Conservation (phyloP, 2,888 invertebrate species). For the Thelaira solivaga region DNA sequence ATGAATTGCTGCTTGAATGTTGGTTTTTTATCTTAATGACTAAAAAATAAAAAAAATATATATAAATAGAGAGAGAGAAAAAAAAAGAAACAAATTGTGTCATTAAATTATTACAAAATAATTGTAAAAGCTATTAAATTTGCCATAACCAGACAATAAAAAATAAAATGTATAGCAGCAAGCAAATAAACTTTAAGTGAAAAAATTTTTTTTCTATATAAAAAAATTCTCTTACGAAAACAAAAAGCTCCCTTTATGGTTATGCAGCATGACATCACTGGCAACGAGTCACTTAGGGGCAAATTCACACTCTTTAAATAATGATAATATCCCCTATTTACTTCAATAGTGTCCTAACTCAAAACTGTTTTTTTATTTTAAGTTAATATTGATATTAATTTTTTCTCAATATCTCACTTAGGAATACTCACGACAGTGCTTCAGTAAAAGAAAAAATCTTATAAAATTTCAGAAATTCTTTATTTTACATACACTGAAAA, state of each 20-base stretch:
- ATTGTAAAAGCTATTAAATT: slow-evolving; percentile 33
- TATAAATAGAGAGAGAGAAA: slow-evolving; percentile 22
- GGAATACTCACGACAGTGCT: no score
- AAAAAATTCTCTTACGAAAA: not conserved
- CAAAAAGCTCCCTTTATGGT: not conserved
- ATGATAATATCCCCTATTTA: no score
- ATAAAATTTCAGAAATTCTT: no score
- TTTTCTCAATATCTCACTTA: no score
- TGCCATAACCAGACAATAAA: slow-evolving; percentile 47
- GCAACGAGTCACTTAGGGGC: no score
- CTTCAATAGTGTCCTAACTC: no score
- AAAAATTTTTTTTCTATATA: not conserved
- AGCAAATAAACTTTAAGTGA: not conserved
- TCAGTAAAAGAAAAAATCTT: no score
- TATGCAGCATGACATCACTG: not conserved
- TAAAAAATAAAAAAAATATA: slow-evolving; percentile 47
- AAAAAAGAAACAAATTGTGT: slow-evolving; percentile 38
- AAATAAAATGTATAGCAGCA: not conserved
- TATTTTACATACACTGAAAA: no score
- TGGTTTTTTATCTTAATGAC: slow-evolving; percentile 24
- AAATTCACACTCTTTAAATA: no score
- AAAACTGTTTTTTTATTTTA: no score
- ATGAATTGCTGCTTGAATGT: slow-evolving; percentile 15
- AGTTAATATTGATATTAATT: no score
- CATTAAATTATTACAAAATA: slow-evolving; percentile 56